Conservation (phyloP, 2,888 invertebrate genomes). For the Harmothoe impar region DNA sequence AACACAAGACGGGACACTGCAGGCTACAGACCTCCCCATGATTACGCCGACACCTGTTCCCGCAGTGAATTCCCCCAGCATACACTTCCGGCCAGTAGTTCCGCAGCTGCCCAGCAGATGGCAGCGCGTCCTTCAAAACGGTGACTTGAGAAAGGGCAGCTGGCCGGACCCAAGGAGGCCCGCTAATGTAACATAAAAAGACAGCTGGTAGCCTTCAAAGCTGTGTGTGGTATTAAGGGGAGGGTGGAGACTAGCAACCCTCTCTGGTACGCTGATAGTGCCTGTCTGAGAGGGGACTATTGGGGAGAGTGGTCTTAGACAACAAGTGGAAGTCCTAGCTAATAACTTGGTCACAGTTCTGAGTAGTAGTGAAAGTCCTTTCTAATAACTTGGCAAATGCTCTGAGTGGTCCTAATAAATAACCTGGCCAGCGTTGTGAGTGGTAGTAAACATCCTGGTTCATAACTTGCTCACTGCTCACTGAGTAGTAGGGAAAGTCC, state of each 20-base stretch:
- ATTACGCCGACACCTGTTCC: background rate
- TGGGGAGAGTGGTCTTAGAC: background rate
- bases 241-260: background rate
- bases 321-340: background rate
- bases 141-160: conserved; percentile 43
- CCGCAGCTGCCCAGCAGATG: conserved; percentile 45
- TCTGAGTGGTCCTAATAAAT: too few species aligned
- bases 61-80: background rate
- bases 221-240: background rate
- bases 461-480: too few species aligned
- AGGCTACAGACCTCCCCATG: too few species aligned
- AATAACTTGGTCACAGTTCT: background rate
- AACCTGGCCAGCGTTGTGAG: too few species aligned
- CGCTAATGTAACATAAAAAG: conserved; percentile 41
- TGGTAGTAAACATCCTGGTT: too few species aligned
- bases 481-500: too few species aligned
- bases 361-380: too few species aligned
- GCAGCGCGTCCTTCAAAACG: background rate
- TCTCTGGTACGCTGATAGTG: background rate
- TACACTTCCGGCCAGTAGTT: background rate
- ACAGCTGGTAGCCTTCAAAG: conserved; percentile 30
- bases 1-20: too few species aligned
- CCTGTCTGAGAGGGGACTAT: background rate
- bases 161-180: background rate
- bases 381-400: too few species aligned